These are phyloP conservation scores for Eupithecia abbreviata DNA, from an alignment of 2,888 invertebrate genomes.

Conservation along the genomic window DNA sequence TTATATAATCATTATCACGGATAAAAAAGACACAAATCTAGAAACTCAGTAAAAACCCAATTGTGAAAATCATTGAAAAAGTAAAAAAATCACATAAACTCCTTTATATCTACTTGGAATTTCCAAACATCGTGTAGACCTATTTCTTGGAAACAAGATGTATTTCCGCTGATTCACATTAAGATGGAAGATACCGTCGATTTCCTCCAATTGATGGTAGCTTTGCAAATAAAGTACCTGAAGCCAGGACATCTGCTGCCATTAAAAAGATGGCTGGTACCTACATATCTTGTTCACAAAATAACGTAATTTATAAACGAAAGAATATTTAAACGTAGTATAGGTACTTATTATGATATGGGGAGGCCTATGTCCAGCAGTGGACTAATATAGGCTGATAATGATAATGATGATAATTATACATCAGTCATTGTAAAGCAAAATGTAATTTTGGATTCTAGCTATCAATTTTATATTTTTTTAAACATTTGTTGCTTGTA, in stretches of 20 bases:
- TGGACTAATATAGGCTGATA: too few relatives aligned
- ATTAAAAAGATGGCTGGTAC: background rate
- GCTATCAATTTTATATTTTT: too few relatives aligned
- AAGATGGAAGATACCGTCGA: background rate
- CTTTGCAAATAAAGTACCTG: background rate
- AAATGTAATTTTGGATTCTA: too few relatives aligned
- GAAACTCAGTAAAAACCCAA: background rate
- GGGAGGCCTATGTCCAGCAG: too few relatives aligned
- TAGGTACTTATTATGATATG: too few relatives aligned
- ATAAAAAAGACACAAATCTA: background rate
- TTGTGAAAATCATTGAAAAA: background rate
- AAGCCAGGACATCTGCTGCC: background rate
- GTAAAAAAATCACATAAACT: background rate
- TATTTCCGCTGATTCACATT: slow-evolving; percentile 1
- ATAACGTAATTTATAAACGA: too few relatives aligned
- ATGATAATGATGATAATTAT: too few relatives aligned
- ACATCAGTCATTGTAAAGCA: too few relatives aligned
- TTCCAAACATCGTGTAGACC: background rate
- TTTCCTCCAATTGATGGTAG: background rate
- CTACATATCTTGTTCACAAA: too few relatives aligned
- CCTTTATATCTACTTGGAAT: background rate
- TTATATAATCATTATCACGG: background rate
- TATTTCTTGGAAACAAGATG: background rate
- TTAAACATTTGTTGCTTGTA: too few relatives aligned
- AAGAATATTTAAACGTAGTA: too few relatives aligned